phyloP scores from a whole-genome alignment of 2,888 invertebrate genomes.

The Cryptus viduatorius region DNA sequence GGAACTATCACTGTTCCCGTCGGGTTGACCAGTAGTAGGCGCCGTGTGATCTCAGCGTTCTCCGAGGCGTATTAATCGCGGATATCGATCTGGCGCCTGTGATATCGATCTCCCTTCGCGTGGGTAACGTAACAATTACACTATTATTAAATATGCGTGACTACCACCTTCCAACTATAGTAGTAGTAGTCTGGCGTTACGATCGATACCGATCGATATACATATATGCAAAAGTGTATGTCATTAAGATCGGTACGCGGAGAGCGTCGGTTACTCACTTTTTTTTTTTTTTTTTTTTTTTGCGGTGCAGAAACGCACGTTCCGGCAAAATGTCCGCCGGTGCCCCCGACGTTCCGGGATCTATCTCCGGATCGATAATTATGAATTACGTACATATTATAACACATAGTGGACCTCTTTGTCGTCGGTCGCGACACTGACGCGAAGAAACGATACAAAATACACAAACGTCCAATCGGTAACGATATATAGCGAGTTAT shows the following conservation, averaged over 20 bases:
- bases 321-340: not conserved
- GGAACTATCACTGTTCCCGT: not conserved
- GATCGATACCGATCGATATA: not conserved
- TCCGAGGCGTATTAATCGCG: conserved; percentile 3
- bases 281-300: not conserved
- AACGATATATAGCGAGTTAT: not conserved
- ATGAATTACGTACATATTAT: conserved; percentile 64
- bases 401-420: conserved; percentile 71
- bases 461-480: not conserved
- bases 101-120: conserved; percentile 27
- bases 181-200: not conserved
- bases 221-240: not conserved
- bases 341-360: not conserved
- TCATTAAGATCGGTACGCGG: conserved; percentile 12
- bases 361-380: conserved; percentile 56
- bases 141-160: conserved; percentile 27
- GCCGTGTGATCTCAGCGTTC: conserved; percentile 1
- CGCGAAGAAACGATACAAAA: conserved; percentile 31
- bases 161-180: not conserved
- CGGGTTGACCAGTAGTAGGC: not conserved
- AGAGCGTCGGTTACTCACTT: not conserved
- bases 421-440: conserved; percentile 56
- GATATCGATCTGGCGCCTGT: conserved; percentile 25
- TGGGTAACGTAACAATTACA: conserved; percentile 24
- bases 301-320: not conserved